These are phyloP conservation scores for Oxyura jamaicensis DNA, from an alignment of 2,113 vertebrate species.

Conservation along the genomic window DNA sequence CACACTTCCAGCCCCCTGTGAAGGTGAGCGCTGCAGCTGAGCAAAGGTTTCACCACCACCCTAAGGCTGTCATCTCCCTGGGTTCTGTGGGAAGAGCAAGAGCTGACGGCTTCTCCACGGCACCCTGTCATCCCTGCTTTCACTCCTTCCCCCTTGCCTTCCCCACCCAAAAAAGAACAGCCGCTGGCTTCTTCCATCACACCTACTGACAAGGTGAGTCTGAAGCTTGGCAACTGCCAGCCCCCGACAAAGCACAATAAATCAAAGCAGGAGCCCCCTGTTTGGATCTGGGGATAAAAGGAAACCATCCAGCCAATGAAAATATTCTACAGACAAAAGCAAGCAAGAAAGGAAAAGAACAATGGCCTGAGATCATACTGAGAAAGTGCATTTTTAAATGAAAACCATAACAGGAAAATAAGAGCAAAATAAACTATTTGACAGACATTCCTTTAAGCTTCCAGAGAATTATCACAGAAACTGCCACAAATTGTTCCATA, in stretches of 20 bases:
- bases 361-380: neutral
- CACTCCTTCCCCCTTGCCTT: neutral
- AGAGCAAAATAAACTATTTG: neutral
- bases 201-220: neutral
- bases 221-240: neutral
- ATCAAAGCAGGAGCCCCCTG: neutral
- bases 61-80: neutral
- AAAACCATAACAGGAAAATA: neutral
- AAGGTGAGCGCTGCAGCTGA: neutral
- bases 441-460: neutral
- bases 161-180: neutral
- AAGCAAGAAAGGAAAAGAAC: neutral
- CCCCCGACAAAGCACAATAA: neutral
- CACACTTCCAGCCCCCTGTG: neutral
- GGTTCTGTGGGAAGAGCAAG: neutral
- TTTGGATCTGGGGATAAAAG: neutral
- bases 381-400: neutral
- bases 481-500: neutral
- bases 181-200: neutral
- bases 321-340: neutral
- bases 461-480: neutral
- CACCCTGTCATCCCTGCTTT: neutral
- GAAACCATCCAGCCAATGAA: neutral
- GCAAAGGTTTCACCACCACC: neutral
- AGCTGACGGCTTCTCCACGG: neutral